Base-by-base conservation (phyloP, 2,888 invertebrate species). In the Eupeodes latifasciatus region DNA sequence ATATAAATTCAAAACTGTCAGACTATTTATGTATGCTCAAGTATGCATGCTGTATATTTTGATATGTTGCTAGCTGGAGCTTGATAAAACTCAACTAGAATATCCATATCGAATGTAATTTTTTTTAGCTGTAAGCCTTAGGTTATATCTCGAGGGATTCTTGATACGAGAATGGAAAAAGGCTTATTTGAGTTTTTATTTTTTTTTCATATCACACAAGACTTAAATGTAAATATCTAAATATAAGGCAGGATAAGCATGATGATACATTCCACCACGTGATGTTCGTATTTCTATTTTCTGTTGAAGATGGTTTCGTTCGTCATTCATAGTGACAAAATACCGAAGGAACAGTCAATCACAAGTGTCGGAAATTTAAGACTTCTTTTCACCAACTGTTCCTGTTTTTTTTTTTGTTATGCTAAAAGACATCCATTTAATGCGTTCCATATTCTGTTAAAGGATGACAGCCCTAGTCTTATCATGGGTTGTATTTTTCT, bases 41-140 rank as follows among this genome's bases (percentile, higher is more conserved):
- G 40, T 40, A 7, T 40, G 40, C 27, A 27, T 0, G 27, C 27
- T 27, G 27, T 27, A 27, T 40, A 40, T 40, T 40, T 40, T 40
- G 40, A 40, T 40, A 40, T 40, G 40, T 7, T 7, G 40, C 40
- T 9, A 27, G 27, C 19, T 55, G 7, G 10, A 16, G 40, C 36
- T 10, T 16, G 27, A 14, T 64, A 64, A 12, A 7, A 44, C 55
- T 49, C 19, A 51, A 86, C 69, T 69, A 57, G 74, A 51, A 78
- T 82, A 86, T 86, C 78, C 75, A 86, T 82, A 86, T 71, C 34
- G 53, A 79, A 86, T 79, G 75, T 79, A 79, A 75, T 14, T 75
- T 51, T 51, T 62, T 51, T 62, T 79, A 74, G 57, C 79, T 81
- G 74, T 44, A 44, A 57, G 34, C n/a, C 78, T 40, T 3, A 27